phyloP scores from a whole-genome alignment of 1,140 invertebrate genomes.

The Pseudomyrmex concolor region DNA sequence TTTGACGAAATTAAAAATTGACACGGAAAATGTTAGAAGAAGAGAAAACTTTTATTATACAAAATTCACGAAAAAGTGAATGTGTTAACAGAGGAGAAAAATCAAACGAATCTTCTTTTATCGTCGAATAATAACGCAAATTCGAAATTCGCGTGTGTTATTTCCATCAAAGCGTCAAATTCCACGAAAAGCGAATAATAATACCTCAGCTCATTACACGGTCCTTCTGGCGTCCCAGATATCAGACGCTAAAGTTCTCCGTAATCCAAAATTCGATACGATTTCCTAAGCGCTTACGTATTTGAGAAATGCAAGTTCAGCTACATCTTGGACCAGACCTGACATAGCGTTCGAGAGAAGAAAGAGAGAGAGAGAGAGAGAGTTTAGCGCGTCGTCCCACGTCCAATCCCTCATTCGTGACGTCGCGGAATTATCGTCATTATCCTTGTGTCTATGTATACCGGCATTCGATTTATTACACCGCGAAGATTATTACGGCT shows the following conservation, averaged over 20 bases:
- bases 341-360: background rate
- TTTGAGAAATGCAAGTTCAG: slow-evolving; percentile 11
- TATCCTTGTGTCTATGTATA: background rate
- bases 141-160: background rate
- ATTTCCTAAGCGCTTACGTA: background rate
- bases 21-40: background rate
- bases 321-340: background rate
- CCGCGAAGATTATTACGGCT: background rate
- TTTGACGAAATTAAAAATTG: background rate
- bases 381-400: background rate
- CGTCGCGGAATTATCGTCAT: background rate
- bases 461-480: background rate
- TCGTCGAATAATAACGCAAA: background rate
- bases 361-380: too few relatives aligned
- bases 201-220: slow-evolving; percentile 2
- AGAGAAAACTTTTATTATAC: background rate
- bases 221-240: background rate
- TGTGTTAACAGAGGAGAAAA: background rate
- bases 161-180: background rate
- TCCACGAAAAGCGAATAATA: background rate
- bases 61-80: background rate
- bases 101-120: background rate
- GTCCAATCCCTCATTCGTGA: background rate
- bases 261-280: slow-evolving; percentile 8
- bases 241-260: slow-evolving; percentile 1